These are phyloP conservation scores for Drosophila dives DNA, from an alignment of 2,888 invertebrate genomes.

Conservation along the genomic window DNA sequence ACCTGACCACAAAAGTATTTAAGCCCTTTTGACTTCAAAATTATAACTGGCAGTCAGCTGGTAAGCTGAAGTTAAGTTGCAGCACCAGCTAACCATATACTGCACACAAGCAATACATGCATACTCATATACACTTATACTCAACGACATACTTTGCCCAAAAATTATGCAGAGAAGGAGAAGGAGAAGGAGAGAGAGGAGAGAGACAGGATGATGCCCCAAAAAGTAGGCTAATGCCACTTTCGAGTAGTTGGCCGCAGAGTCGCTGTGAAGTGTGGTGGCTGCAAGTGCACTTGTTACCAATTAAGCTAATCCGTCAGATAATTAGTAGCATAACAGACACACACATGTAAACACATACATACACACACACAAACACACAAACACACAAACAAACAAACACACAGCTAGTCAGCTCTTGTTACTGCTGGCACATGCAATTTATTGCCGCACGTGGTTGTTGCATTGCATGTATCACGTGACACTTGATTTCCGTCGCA, in stretches of 20 bases:
- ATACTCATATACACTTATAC: conserved; percentile 19
- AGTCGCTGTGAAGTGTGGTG: conserved; percentile 76
- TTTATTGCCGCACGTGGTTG: conserved; percentile 79
- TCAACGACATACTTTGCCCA: conserved; percentile 7
- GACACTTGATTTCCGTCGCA: conserved; percentile 81
- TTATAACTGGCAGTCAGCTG: conserved; percentile 58
- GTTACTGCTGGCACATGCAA: conserved; percentile 71
- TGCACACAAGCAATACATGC: conserved; percentile 36
- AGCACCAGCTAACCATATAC: conserved; percentile 27
- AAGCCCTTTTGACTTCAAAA: conserved; percentile 69
- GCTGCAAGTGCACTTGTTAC: conserved; percentile 82
- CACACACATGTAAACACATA: conserved; percentile 32
- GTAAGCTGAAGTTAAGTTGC: conserved; percentile 27
- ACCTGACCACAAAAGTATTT: conserved; percentile 68
- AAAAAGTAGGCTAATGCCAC: conserved; percentile 80
- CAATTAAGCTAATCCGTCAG: conserved; percentile 85
- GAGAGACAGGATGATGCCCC: conserved; percentile 16
- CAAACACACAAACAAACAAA: conserved; percentile 5
- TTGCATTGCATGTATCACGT: conserved; percentile 80
- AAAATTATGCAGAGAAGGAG: neutral
- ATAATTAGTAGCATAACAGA: conserved; percentile 83
- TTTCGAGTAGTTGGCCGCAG: conserved; percentile 73
- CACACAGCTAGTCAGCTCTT: conserved; percentile 32
- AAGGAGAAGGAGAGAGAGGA: neutral
- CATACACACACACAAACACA: conserved; percentile 23